phyloP scores from a whole-genome alignment of 2,888 invertebrate species.

The Eueremaeus valkanovi region DNA sequence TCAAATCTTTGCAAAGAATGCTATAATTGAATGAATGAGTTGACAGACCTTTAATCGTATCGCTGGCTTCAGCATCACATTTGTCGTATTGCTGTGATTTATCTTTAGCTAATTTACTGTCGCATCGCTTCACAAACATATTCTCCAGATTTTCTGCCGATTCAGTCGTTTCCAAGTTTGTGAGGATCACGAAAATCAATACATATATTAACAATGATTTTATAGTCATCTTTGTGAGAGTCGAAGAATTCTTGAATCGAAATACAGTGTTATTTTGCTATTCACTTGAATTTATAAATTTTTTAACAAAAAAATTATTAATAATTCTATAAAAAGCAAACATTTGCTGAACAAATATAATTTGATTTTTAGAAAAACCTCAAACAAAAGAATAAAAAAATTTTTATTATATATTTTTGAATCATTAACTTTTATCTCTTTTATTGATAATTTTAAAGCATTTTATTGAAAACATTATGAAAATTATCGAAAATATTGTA shows the following conservation, averaged over 20 bases:
- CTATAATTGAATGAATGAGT: not conserved
- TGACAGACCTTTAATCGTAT: not conserved
- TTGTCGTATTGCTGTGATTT: not conserved
- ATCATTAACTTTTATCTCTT: too few relatives aligned
- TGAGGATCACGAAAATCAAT: not conserved
- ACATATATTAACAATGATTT: not conserved
- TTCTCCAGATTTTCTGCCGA: not conserved
- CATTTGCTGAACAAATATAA: not conserved
- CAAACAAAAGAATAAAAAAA: not conserved
- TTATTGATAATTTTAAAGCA: too few relatives aligned
- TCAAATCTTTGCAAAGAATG: too few relatives aligned
- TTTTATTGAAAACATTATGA: too few relatives aligned
- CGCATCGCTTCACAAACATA: conserved; percentile 22
- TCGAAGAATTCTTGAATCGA: not conserved
- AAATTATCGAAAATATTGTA: too few relatives aligned
- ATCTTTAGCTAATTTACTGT: not conserved
- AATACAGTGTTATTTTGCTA: not conserved
- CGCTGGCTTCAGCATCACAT: conserved; percentile 6
- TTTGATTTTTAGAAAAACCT: not conserved
- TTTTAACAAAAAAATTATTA: not conserved
- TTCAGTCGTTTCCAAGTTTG: not conserved
- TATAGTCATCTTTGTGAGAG: not conserved
- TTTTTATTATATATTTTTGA: too few relatives aligned
- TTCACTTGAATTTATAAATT: not conserved
- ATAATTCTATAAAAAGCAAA: not conserved